A percentile compares a stretch with the other conserved stretches of the same genome.
These are phyloP conservation scores for Ammospiza nelsoni DNA, from an alignment of 2,113 vertebrate genomes.

Conservation along the genomic window DNA sequence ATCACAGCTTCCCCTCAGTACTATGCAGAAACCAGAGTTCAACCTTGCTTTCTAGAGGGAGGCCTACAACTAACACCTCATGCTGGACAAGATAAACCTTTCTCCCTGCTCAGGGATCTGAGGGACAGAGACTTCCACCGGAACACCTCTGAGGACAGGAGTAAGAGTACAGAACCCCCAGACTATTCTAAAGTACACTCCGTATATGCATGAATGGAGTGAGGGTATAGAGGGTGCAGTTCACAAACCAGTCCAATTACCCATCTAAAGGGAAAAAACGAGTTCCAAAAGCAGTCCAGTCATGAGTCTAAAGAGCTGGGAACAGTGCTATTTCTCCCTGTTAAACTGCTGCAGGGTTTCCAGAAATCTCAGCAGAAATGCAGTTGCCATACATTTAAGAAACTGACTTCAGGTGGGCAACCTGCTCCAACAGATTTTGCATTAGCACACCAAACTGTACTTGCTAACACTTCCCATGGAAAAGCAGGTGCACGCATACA, in stretches of 20 bases:
- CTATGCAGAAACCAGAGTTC: not conserved
- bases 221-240: not conserved
- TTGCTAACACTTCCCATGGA: constrained; percentile 55
- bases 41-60: not conserved
- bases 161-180: not conserved
- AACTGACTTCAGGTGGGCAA: constrained; percentile 63
- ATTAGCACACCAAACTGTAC: constrained; percentile 36
- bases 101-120: rapidly evolving
- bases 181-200: not conserved
- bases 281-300: not conserved
- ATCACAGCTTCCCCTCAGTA: not conserved
- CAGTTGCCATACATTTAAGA: constrained; percentile 4
- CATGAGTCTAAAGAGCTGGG: not conserved
- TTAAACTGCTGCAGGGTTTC: not conserved
- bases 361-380: constrained; percentile 37
- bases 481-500: constrained; percentile 48
- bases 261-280: not conserved
- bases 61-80: not conserved
- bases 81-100: not conserved
- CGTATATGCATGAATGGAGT: not conserved
- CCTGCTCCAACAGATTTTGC: constrained; percentile 66
- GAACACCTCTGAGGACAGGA: not conserved
- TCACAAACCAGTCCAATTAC: not conserved
- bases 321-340: not conserved
- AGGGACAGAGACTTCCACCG: not conserved